Evolutionary conservation across 2,888 invertebrate genomes (phyloP).

Genomic region (Dorcus parallelipipedus): DNA sequence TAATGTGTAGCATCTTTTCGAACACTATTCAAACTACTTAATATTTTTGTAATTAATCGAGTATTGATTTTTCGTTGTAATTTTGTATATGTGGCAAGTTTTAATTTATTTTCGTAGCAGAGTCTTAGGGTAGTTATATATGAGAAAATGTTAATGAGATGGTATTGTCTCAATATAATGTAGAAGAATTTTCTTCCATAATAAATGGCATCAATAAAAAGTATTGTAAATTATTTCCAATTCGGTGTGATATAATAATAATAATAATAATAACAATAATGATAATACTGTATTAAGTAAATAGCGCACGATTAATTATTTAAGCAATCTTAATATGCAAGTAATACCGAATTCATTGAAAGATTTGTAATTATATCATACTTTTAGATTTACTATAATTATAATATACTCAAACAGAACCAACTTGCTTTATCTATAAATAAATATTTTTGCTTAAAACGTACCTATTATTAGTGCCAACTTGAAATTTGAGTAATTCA

Average conservation of each 20-base stretch:
- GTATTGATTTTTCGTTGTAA: slow-evolving; percentile 11
- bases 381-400: too few relatives aligned
- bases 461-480: too few relatives aligned
- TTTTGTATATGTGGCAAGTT: slow-evolving; percentile 10
- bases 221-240: background rate
- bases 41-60: slow-evolving; percentile 2
- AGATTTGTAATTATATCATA: too few relatives aligned
- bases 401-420: too few relatives aligned
- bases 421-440: too few relatives aligned
- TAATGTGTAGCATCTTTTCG: slow-evolving; percentile 1
- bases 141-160: slow-evolving; percentile 6
- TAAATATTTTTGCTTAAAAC: too few relatives aligned
- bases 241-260: background rate
- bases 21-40: slow-evolving; percentile 2
- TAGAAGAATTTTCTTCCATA: slow-evolving; percentile 34
- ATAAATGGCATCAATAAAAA: slow-evolving; percentile 6
- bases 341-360: too few relatives aligned
- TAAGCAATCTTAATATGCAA: too few relatives aligned
- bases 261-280: too few relatives aligned
- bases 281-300: too few relatives aligned
- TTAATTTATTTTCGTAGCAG: slow-evolving; percentile 4
- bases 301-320: too few relatives aligned
- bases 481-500: too few relatives aligned
- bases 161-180: slow-evolving; percentile 20
- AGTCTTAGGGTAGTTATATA: background rate